Conservation (phyloP, 2,113 vertebrate genomes). For the Peromyscus californicus region DNA sequence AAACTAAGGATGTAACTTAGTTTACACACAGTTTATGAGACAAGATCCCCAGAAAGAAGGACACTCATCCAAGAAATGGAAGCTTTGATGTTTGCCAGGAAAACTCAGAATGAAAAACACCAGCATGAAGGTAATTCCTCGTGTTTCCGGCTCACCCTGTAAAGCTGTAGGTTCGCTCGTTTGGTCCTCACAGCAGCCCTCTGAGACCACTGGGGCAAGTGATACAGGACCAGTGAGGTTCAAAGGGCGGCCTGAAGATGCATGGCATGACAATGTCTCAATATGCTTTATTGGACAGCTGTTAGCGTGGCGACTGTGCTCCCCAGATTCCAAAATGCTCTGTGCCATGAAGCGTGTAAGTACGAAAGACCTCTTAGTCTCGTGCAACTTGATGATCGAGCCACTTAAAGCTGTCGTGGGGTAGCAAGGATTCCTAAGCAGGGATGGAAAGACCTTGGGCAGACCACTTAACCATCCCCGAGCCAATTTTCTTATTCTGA, state of each 20-base stretch:
- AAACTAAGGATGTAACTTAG: conserved; percentile 10
- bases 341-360: not conserved
- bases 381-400: not conserved
- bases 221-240: conserved; percentile 2
- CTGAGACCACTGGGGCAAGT: not conserved
- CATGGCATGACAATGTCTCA: not conserved
- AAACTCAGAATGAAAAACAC: conserved; percentile 22
- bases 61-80: not conserved
- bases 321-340: conserved; percentile 29
- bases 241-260: conserved; percentile 10
- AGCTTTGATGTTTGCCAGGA: not conserved
- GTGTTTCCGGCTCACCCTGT: not conserved
- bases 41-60: conserved; percentile 53
- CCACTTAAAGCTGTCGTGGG: not conserved
- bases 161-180: conserved; percentile 18
- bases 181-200: not conserved
- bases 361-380: not conserved
- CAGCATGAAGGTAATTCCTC: not conserved
- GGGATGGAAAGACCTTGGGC: not conserved
- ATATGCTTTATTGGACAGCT: conserved; percentile 48
- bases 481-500: conserved; percentile 21
- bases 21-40: conserved; percentile 12
- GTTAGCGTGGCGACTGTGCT: not conserved
- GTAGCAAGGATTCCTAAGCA: not conserved
- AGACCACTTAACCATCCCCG: not conserved